Percentiles rank a stretch among this genome's conserved stretches.
Evolutionary conservation across 37 sponge, comb jelly and placozoan genomes (phyloP).

Genomic region (Haliclona indistincta): DNA sequence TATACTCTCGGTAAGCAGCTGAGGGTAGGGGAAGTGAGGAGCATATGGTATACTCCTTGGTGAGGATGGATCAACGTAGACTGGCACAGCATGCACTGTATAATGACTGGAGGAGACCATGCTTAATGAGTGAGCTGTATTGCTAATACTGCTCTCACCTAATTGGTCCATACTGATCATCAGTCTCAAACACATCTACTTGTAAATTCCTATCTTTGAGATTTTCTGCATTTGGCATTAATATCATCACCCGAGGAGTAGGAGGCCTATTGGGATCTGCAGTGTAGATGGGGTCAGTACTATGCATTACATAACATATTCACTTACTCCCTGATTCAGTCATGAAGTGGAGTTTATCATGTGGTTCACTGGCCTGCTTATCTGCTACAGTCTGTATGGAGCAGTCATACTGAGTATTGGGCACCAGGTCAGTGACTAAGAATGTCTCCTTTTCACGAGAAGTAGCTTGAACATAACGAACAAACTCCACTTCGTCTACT

Average conservation of each 20-base stretch:
- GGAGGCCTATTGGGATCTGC: conserved; percentile 52
- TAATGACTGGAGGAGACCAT: conserved; percentile 27
- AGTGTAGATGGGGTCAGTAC: not conserved
- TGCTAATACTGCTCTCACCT: conserved; percentile 1
- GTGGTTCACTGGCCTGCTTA: conserved; percentile 10
- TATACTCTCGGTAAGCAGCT: conserved; percentile 23
- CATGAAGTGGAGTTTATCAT: conserved; percentile 10
- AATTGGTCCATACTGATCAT: conserved; percentile 40
- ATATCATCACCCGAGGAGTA: conserved; percentile 21
- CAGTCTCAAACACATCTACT: conserved; percentile 13
- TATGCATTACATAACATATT: not conserved
- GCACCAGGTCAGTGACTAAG: conserved; percentile 4
- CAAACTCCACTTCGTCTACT: conserved; percentile 9
- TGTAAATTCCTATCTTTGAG: conserved; percentile 19
- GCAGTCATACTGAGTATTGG: conserved; percentile 49
- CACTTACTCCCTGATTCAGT: conserved; percentile 43
- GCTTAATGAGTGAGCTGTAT: not conserved
- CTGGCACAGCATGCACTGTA: conserved; percentile 50
- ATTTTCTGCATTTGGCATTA: not conserved
- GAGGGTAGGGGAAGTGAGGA: conserved; percentile 8
- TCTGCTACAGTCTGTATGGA: conserved; percentile 28
- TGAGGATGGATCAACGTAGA: not conserved
- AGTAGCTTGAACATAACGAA: conserved; percentile 10
- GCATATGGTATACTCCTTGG: conserved; percentile 28
- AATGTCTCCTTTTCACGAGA: conserved; percentile 22